These are phyloP conservation scores for Taphrorychus bicolor DNA, from an alignment of 2,888 invertebrate genomes.

Conservation along the genomic window DNA sequence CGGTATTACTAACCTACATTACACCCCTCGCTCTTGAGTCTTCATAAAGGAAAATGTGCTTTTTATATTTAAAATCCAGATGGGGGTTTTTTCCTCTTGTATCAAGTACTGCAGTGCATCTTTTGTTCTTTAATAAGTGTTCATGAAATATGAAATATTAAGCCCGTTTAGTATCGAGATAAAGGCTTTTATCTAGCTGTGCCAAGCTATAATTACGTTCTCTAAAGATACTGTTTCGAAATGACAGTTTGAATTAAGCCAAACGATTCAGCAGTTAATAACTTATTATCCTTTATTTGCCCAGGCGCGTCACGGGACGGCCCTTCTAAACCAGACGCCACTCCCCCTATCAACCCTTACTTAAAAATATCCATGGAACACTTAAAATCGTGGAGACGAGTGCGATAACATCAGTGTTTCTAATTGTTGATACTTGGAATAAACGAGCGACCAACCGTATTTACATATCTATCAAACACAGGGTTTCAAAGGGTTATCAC, in stretches of 20 bases:
- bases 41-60: slow-evolving; percentile 41
- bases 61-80: slow-evolving; percentile 35
- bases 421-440: slow-evolving; percentile 51
- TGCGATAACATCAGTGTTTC: slow-evolving; percentile 47
- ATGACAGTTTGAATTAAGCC: not conserved
- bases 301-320: not conserved
- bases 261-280: not conserved
- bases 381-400: slow-evolving; percentile 9
- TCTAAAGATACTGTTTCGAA: not conserved
- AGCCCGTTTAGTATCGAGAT: slow-evolving; percentile 16
- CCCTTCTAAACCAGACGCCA: not conserved
- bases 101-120: slow-evolving; percentile 35
- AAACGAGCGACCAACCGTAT: slow-evolving; percentile 49
- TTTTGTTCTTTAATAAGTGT: slow-evolving; percentile 39
- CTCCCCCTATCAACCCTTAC: not conserved
- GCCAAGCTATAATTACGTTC: not conserved
- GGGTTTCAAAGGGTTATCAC: slow-evolving; percentile 59
- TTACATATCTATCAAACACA: slow-evolving; percentile 60
- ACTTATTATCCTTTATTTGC: not conserved
- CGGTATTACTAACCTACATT: slow-evolving; percentile 42
- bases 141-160: slow-evolving; percentile 37
- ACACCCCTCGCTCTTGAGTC: slow-evolving; percentile 39
- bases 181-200: not conserved
- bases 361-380: not conserved
- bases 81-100: slow-evolving; percentile 38